Evolutionary conservation across 2,113 vertebrate genomes (phyloP), one percentile per base, ranked within the genome.

Genomic region (Balaeniceps rex): DNA sequence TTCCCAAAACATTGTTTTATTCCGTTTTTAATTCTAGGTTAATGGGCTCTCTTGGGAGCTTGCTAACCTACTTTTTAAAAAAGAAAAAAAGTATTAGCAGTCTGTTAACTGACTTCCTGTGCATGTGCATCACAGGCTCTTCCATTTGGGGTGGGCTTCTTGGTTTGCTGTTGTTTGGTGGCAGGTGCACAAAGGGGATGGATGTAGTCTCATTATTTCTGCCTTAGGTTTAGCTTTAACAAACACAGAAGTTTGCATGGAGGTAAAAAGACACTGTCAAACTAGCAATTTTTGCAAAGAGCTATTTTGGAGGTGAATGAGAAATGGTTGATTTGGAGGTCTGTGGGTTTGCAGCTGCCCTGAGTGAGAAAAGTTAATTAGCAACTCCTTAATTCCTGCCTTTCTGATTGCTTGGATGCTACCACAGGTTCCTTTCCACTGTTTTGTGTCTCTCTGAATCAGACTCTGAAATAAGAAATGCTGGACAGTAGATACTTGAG

Each of bases 11-110:
- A 54, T 40, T 46, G 44, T 88, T 92, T 72, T 96, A 88, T 85
- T 83, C 77, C 52, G 72, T 90, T 94, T 94, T 82, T 60, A 61
- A 9, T 96, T 94, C 78, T 95, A 65, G 71, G 81, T 92, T 97
- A 92, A 95, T 70, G 76, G 72, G 52, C 19, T 96, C 92, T 91
- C 91, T 61, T 82, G 95, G 80, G 97, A 97, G 51, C 68, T 97
- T 83, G 86, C 88, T 97, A 97, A 79, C 96, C 57, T 97, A n/a
- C 61, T 92, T 94, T 70, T 12, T 14, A 70, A 96, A 76, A 91
- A 93, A 60, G 15, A 47, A 47, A 22, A 51, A 51, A 61, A 72
- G 85, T 76, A 83, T 72, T 84, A 92, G 21, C 75, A 66, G 83
- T 83, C 81, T 91, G 61, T 93, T 91, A 92, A 57, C 61, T 29